Conservation (phyloP, 2,888 invertebrate genomes). For the Galerucella calmariensis region DNA sequence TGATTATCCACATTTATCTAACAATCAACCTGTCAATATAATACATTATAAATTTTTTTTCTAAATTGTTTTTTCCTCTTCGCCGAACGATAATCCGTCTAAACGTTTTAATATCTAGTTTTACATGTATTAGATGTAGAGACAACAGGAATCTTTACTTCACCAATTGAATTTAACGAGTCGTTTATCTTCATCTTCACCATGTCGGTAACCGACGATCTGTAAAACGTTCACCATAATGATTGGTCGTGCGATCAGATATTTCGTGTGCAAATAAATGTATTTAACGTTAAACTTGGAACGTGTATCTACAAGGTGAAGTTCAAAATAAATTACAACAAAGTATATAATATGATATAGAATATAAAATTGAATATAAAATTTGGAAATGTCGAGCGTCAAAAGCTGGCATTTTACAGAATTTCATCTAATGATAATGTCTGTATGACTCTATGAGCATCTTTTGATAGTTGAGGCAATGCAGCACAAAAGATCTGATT, state of each 20-base stretch:
- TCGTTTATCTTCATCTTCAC: slow-evolving; percentile 37
- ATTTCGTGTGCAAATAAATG: slow-evolving; percentile 22
- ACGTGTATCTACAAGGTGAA: slow-evolving; percentile 21
- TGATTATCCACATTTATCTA: not conserved
- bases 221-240: slow-evolving; percentile 34
- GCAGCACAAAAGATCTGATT: too few species aligned
- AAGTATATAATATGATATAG: too few species aligned
- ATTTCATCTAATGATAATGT: too few species aligned
- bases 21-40: not conserved
- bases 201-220: slow-evolving; percentile 33
- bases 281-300: not conserved
- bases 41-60: not conserved
- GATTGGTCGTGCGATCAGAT: slow-evolving; percentile 38
- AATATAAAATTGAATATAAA: too few species aligned
- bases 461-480: too few species aligned
- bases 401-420: too few species aligned
- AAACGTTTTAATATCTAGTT: slow-evolving; percentile 20
- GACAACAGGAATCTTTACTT: slow-evolving; percentile 31
- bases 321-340: not conserved
- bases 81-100: slow-evolving; percentile 13
- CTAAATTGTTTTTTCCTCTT: not conserved
- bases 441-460: too few species aligned
- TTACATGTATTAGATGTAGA: slow-evolving; percentile 15
- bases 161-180: slow-evolving; percentile 39
- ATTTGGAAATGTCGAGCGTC: too few species aligned